A percentile compares a stretch with the other conserved stretches of the same genome.
Conservation (phyloP, 2,797 vertebrate genomes). For the Remorina albescens region DNA sequence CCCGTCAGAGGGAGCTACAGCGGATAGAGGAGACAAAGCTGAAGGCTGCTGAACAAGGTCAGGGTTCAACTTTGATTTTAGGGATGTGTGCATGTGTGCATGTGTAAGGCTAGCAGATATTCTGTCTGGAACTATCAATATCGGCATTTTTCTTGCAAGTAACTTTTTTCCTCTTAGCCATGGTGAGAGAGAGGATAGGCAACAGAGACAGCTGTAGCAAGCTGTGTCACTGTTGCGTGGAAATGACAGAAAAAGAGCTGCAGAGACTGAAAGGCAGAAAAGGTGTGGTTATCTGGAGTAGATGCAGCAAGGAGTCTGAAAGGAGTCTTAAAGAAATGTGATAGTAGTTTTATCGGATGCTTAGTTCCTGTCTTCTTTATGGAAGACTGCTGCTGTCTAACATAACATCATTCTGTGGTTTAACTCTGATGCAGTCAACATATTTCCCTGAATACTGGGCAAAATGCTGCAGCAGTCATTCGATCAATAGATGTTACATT, state of each 20-base stretch:
- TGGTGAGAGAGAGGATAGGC: neutral
- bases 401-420: conserved; percentile 11
- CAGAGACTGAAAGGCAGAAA: neutral
- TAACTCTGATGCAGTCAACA: conserved; percentile 7
- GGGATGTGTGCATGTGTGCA: neutral
- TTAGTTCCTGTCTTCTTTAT: conserved; percentile 26
- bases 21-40: conserved; percentile 97
- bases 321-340: neutral
- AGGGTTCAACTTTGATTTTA: conserved; percentile 36
- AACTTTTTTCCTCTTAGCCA: conserved; percentile 5
- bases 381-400: neutral
- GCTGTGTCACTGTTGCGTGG: neutral
- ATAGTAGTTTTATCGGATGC: conserved; percentile 18
- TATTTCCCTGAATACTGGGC: neutral
- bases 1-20: conserved; percentile 93
- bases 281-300: neutral
- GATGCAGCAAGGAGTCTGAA: neutral
- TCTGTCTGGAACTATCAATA: neutral
- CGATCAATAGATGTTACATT: neutral
- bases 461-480: neutral
- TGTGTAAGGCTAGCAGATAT: neutral
- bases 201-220: neutral
- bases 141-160: neutral
- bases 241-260: neutral
- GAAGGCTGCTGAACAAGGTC: conserved; percentile 94